Conservation (phyloP, 2,113 vertebrate species). For the Tachysurus fulvidraco region DNA sequence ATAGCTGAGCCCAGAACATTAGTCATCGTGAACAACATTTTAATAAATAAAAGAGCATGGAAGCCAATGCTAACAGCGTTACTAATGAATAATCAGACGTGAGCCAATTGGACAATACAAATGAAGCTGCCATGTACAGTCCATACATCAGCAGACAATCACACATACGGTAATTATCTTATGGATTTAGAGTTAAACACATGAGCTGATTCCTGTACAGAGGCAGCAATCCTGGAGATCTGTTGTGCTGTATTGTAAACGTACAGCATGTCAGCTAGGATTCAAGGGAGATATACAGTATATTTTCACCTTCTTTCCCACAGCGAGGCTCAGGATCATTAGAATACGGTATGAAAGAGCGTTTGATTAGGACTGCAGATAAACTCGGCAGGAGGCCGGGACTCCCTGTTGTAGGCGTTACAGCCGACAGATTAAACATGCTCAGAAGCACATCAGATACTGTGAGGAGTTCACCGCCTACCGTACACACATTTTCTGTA, state of each 20-base stretch:
- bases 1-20: constrained; percentile 47
- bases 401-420: neutral
- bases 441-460: neutral
- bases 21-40: constrained; percentile 41
- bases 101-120: constrained; percentile 8
- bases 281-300: neutral
- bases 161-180: neutral
- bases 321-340: neutral
- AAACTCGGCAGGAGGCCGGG: neutral
- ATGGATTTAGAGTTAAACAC: neutral
- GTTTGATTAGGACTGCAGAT: constrained; percentile 16
- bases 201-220: neutral
- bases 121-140: neutral
- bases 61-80: constrained; percentile 21
- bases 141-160: neutral
- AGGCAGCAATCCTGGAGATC: neutral
- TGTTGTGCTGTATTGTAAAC: neutral
- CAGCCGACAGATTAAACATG: neutral
- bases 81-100: constrained; percentile 10
- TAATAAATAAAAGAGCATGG: constrained; percentile 9
- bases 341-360: neutral
- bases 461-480: neutral
- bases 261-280: neutral
- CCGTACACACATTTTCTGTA: neutral
- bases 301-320: neutral